Evolutionary conservation across 2,888 invertebrate species (phyloP), one percentile per base, ranked within the genome.

Genomic region (Drosophila nigricruria): DNA sequence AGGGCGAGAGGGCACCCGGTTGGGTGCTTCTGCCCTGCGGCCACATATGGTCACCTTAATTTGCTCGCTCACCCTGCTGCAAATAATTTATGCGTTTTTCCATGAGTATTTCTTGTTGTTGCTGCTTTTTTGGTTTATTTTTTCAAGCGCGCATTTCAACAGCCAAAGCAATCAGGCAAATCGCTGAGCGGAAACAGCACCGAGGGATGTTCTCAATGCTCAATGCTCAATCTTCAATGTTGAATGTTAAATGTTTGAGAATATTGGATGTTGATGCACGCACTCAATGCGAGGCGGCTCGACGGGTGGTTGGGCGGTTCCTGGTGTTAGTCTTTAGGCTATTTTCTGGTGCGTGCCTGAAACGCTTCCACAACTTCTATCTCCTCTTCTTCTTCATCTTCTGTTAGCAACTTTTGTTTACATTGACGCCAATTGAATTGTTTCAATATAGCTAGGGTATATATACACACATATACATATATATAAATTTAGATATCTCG

Each of bases 21-120:
- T 40, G 58, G 63, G 66, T 34, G 59, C 57, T 59, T 70, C 67
- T 80, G 56, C 85, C 84, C 81, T 77, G 70, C 73, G 81, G 88
- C 85, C 85, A 86, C 85, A 86, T 85, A 86, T 86, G 85, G 86
- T 88, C 86, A 88, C 88, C 88, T 86, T 85, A 87, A 84, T 85
- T 88, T 79, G 67, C 68, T 71, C 63, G 49, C 52, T 5, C 50
- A 36, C 66, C 66, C 57, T 54, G 67, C 68, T 77, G 77, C 80
- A 75, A 85, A 85, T 85, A 88, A 85, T 85, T 85, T 85, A 85
- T 85, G 85, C 86, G 83, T 81, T 88, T 75, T 72, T 71, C 82
- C 76, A 53, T 74, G 81, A 81, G 75, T 49, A 30, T 49, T 30
- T 14, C 16, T n/a, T n/a, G 25, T n/a, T 9, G 45, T 9, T 45